Evolutionary conservation across 1,140 invertebrate genomes (phyloP).

Genomic region (Gryllus bimaculatus): DNA sequence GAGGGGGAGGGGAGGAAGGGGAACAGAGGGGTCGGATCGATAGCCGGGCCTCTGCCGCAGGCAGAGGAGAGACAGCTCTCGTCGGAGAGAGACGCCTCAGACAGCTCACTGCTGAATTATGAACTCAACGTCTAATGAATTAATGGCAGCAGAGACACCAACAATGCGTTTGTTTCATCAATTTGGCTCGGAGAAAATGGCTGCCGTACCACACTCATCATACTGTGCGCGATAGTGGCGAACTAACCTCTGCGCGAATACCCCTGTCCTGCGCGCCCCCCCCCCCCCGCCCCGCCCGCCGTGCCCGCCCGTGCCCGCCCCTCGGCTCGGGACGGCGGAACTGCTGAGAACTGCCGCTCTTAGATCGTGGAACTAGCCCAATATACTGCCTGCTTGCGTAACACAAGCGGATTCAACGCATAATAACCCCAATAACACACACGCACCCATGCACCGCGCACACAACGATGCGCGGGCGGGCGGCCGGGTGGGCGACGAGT

Average conservation of each 20-base stretch:
- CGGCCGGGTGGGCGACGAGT: no score
- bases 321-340: neutral
- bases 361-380: neutral
- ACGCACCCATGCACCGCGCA: neutral
- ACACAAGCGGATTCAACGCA: neutral
- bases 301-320: no score
- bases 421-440: neutral
- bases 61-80: conserved; percentile 2
- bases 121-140: conserved; percentile 20
- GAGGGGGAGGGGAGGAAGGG: neutral
- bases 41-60: neutral
- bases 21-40: neutral
- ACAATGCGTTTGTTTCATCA: conserved; percentile 21
- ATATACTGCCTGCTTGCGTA: neutral
- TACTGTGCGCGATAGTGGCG: neutral
- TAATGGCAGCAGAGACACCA: conserved; percentile 21
- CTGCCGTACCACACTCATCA: neutral
- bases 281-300: no score
- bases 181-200: conserved; percentile 12
- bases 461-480: neutral
- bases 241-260: neutral
- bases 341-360: neutral
- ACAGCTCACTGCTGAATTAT: conserved; percentile 20
- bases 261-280: neutral
- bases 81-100: conserved; percentile 5